Percentiles rank a stretch among this genome's conserved stretches.
phyloP scores from a whole-genome alignment of 2,888 invertebrate species.

The Rhingia rostrata region DNA sequence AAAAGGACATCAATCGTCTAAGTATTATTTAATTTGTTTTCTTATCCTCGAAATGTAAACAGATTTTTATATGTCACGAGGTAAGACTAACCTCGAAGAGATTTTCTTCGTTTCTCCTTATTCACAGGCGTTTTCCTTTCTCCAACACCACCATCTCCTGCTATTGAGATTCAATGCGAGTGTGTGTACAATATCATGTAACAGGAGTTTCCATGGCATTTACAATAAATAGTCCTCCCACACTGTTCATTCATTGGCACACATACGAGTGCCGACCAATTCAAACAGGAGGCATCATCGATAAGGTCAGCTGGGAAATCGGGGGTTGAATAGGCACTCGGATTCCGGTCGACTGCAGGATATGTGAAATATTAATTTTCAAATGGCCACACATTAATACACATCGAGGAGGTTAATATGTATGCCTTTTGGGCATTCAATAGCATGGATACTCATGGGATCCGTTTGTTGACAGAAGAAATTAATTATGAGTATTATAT shows the following conservation, averaged over 20 bases:
- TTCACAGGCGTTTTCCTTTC: background rate
- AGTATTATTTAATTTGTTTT: slow-evolving; percentile 43
- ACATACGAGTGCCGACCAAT: background rate
- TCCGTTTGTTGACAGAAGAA: slow-evolving; percentile 45
- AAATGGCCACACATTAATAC: slow-evolving; percentile 34
- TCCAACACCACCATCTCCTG: background rate
- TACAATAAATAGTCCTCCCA: slow-evolving; percentile 23
- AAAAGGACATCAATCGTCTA: slow-evolving; percentile 51
- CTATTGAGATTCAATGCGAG: slow-evolving; percentile 20
- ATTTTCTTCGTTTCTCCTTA: background rate
- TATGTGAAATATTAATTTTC: slow-evolving; percentile 52
- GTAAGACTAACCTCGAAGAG: slow-evolving; percentile 20
- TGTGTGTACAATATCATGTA: slow-evolving; percentile 4
- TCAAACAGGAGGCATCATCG: slow-evolving; percentile 30
- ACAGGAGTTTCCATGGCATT: slow-evolving; percentile 20
- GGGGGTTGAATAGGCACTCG: background rate
- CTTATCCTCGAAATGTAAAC: slow-evolving; percentile 10
- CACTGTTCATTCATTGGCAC: background rate
- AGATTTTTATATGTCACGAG: slow-evolving; percentile 24
- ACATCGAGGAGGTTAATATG: slow-evolving; percentile 22
- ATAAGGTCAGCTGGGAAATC: slow-evolving; percentile 26
- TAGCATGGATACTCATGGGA: slow-evolving; percentile 7
- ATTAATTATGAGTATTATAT: slow-evolving; percentile 40
- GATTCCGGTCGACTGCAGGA: background rate
- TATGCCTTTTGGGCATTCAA: slow-evolving; percentile 4